Evolutionary conservation across 1,140 invertebrate genomes (phyloP).

Genomic region (Ctenoplectra terminalis): DNA sequence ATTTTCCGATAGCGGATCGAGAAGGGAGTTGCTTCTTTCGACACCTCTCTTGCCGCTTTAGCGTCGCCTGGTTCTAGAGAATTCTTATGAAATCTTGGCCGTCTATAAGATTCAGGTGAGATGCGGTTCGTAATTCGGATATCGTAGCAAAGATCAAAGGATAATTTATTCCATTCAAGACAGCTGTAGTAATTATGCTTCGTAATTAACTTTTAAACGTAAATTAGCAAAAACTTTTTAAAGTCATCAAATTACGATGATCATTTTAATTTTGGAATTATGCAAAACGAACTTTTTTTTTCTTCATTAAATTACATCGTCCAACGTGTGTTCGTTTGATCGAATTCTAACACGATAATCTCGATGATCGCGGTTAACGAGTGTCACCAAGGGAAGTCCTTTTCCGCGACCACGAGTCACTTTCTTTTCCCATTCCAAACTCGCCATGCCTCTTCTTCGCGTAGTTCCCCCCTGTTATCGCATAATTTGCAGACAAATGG

Average conservation of each 20-base stretch:
- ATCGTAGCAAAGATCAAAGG: too few relatives aligned
- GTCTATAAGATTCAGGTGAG: too few relatives aligned
- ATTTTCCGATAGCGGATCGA: slow-evolving; percentile 38
- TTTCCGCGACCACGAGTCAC: slow-evolving; percentile 13
- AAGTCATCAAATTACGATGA: not conserved
- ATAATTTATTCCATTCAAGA: too few relatives aligned
- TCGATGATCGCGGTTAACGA: not conserved
- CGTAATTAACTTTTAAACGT: not conserved
- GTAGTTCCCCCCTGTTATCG: slow-evolving; percentile 32
- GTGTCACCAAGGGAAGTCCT: not conserved
- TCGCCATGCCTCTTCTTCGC: not conserved
- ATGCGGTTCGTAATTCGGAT: not conserved
- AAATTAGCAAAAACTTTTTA: not conserved
- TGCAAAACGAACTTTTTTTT: not conserved
- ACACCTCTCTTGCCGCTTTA: slow-evolving; percentile 24
- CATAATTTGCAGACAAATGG: slow-evolving; percentile 60
- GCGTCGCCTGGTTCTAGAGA: not conserved
- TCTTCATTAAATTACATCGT: not conserved
- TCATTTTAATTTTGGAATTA: not conserved
- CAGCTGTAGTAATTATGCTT: not conserved
- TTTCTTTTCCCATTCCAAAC: slow-evolving; percentile 32
- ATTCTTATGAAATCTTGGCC: slow-evolving; percentile 4
- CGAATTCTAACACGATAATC: not conserved
- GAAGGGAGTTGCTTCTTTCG: slow-evolving; percentile 37
- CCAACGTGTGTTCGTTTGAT: too few relatives aligned